Conservation (phyloP, 2,888 invertebrate genomes). For the Thereva unica region DNA sequence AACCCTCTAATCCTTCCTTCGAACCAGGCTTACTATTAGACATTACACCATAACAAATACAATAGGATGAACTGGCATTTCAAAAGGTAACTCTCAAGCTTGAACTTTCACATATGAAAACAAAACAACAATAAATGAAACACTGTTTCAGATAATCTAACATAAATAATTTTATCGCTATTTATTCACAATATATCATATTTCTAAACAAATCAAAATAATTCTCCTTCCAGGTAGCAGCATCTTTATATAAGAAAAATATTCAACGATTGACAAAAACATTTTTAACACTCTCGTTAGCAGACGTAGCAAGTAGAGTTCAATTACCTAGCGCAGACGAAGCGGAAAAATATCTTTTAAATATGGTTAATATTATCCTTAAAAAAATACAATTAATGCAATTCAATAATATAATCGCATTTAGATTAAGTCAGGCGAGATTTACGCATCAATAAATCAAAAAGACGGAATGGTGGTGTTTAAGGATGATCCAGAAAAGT, state of each 20-base stretch:
- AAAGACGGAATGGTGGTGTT: slow-evolving; percentile 98
- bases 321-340: slow-evolving; percentile 81
- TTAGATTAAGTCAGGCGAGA: slow-evolving; percentile 95
- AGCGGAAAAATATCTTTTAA: slow-evolving; percentile 90
- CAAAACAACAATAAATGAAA: too few relatives aligned
- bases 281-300: slow-evolving; percentile 69
- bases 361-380: slow-evolving; percentile 71
- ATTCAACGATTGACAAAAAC: slow-evolving; percentile 92
- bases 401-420: slow-evolving; percentile 41
- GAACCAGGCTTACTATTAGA: too few relatives aligned
- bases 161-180: background rate
- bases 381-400: slow-evolving; percentile 1
- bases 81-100: too few relatives aligned
- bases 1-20: too few relatives aligned
- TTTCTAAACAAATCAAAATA: slow-evolving; percentile 4
- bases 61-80: too few relatives aligned
- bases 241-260: slow-evolving; percentile 91
- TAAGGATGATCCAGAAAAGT: slow-evolving; percentile 93
- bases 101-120: too few relatives aligned
- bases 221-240: slow-evolving; percentile 67
- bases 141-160: too few relatives aligned
- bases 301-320: slow-evolving; percentile 79
- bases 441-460: slow-evolving; percentile 95
- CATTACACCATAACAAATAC: too few relatives aligned
- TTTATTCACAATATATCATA: background rate